Conservation (phyloP, 2,888 invertebrate species). For the Brachylomia viminalis region DNA sequence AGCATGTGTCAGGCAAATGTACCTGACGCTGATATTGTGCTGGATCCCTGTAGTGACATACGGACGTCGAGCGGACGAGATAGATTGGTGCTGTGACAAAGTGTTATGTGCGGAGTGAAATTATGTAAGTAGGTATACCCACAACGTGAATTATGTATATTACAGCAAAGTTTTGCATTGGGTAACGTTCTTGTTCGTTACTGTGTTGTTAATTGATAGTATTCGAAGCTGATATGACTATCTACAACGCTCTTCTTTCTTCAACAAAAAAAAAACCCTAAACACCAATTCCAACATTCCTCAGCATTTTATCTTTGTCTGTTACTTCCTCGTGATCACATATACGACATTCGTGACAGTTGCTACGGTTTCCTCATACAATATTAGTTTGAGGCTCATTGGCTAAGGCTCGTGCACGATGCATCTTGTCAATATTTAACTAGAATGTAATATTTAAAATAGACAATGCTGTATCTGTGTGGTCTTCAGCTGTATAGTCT, state of each 20-base stretch:
- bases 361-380: conserved; percentile 32
- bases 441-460: conserved; percentile 40
- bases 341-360: conserved; percentile 32
- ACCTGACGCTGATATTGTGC: too few species aligned
- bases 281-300: neutral
- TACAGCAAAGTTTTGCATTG: too few species aligned
- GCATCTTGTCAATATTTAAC: conserved; percentile 45
- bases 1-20: too few species aligned
- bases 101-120: too few species aligned
- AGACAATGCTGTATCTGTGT: neutral
- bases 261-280: neutral
- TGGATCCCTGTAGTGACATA: too few species aligned
- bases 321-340: conserved; percentile 4
- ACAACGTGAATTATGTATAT: too few species aligned
- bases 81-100: too few species aligned
- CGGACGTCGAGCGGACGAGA: too few species aligned
- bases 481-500: neutral
- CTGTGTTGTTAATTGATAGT: neutral
- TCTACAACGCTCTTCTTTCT: neutral
- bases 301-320: neutral
- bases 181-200: too few species aligned
- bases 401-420: conserved; percentile 22
- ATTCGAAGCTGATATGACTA: neutral
- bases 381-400: conserved; percentile 43
- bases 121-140: too few species aligned